Base-by-base conservation (phyloP, 2,888 invertebrate genomes). In the Pachycephus smyrnensis region DNA sequence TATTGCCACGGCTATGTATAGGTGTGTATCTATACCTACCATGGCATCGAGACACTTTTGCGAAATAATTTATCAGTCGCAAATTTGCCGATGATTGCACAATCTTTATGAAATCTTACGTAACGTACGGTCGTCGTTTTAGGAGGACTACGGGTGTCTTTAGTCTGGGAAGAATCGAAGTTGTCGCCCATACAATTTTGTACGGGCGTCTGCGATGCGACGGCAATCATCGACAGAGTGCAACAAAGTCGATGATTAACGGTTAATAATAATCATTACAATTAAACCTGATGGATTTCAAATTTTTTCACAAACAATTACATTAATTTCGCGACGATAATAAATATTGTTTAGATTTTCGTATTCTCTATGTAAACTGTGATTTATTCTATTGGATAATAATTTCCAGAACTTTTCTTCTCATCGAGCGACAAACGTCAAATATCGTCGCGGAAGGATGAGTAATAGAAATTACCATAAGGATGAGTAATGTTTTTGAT, bases 1-100 rank as follows among this genome's bases (percentile, higher is more conserved):
- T 32, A 71, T 71, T 71, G 15, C 30, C 33, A 71, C 30, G 23
- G 23, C 55, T 55, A 0, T 9, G 9, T 55, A 1, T 55, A 23
- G 55, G 23, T 23, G 55, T 0, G 23, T 55, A 9, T 55, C 55
- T 23, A 6, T 55, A 23, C 23, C 23, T 23, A 9, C 0, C 6
- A 2, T 55, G 4, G 1, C 55, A 23, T 55, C 23, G 55, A 23
- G 23, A 55, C 82, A 83, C 85, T 80, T 82, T 79, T 76, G 9
- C 77, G 35, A 76, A 78, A 80, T 82, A 80, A 81, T 55, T 23
- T 55, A 23, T 55, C 55, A 55, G 55, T 15, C 55, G 23, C 23
- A 55, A 23, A 55, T 55, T 55, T 23, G 2, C 9, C 55, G 55
- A 55, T 9, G 2, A 9, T 55, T 23, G 23, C 2, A 23, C 9